phyloP scores from a whole-genome alignment of 2,888 invertebrate genomes.

The Tipula vernalis region DNA sequence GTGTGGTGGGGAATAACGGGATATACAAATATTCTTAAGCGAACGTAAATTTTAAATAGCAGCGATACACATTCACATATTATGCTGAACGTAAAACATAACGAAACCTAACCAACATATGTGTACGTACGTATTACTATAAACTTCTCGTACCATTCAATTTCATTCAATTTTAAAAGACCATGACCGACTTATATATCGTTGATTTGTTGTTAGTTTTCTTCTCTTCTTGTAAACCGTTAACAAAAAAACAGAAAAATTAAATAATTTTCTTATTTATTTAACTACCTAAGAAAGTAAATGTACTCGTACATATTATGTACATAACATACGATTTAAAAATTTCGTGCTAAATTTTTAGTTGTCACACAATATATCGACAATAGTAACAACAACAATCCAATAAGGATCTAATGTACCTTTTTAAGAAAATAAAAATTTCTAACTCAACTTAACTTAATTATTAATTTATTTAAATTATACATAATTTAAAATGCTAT shows the following conservation, averaged over 20 bases:
- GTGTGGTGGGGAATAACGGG: not conserved
- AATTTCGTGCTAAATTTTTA: too few species aligned
- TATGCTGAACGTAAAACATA: not conserved
- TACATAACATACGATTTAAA: not conserved
- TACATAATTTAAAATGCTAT: too few species aligned
- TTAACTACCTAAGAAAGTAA: not conserved
- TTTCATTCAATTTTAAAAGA: not conserved
- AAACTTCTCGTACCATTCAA: not conserved
- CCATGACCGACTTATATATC: not conserved
- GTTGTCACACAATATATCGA: too few species aligned
- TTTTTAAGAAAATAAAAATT: too few species aligned
- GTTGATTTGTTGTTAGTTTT: not conserved
- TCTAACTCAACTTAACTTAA: too few species aligned
- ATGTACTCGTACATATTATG: not conserved
- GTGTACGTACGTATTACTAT: not conserved
- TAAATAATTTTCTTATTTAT: not conserved
- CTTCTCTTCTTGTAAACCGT: not conserved
- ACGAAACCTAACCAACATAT: not conserved
- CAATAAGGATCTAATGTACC: too few species aligned
- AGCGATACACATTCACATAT: not conserved
- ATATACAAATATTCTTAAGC: too few species aligned
- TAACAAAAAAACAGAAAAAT: not conserved
- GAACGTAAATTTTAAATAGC: too few species aligned
- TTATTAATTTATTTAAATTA: too few species aligned
- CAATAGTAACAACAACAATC: too few species aligned